phyloP scores from a whole-genome alignment of 1,140 invertebrate genomes.

The Zaprionus gabonicus region DNA sequence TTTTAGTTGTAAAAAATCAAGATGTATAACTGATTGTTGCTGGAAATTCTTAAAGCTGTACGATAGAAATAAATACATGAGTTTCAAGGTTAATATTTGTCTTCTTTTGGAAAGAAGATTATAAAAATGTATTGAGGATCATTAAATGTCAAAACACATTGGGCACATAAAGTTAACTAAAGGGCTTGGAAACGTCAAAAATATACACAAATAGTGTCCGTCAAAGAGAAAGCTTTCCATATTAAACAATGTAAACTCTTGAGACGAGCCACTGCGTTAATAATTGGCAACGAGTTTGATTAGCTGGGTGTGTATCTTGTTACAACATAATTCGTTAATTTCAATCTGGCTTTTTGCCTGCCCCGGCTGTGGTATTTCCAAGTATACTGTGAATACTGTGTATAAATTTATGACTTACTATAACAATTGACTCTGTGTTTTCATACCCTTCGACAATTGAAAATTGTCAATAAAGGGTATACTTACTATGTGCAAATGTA shows the following conservation, averaged over 20 bases:
- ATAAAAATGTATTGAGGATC: neutral
- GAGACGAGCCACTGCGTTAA: conserved; percentile 11
- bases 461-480: too few relatives aligned
- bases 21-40: too few relatives aligned
- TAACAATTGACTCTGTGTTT: conserved; percentile 8
- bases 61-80: too few relatives aligned
- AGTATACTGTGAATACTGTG: conserved; percentile 2
- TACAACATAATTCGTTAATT: conserved; percentile 15
- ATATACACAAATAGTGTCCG: neutral
- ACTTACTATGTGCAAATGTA: too few relatives aligned
- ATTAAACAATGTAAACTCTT: conserved; percentile 19
- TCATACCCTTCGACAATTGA: neutral
- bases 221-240: conserved; percentile 42
- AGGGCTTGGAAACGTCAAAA: neutral
- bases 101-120: neutral
- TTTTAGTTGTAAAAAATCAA: too few relatives aligned
- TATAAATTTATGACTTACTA: conserved; percentile 1
- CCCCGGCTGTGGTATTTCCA: conserved; percentile 31
- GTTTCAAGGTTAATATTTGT: too few relatives aligned
- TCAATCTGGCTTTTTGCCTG: conserved; percentile 14
- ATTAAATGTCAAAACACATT: neutral
- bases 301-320: conserved; percentile 46
- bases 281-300: conserved; percentile 46
- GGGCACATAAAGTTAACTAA: neutral
- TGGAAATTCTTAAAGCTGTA: too few relatives aligned